These are phyloP conservation scores for Plutella xylostella DNA, from an alignment of 2,888 invertebrate genomes.

Conservation along the genomic window DNA sequence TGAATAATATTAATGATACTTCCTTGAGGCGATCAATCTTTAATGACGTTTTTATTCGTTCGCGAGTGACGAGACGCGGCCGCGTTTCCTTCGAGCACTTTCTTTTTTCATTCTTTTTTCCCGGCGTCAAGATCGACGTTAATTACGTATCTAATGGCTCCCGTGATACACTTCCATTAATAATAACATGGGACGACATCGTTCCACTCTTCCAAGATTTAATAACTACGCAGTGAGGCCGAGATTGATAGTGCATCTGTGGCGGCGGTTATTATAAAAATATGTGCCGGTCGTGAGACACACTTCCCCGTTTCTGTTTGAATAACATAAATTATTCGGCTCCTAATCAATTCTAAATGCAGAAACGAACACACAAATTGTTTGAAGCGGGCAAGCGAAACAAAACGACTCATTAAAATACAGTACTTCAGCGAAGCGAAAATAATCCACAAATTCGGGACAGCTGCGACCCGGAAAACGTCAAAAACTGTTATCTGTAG, in stretches of 20 bases:
- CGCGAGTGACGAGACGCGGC: conserved; percentile 44
- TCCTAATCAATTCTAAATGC: background rate
- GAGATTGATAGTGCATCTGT: conserved; percentile 64
- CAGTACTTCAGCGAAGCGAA: conserved; percentile 46
- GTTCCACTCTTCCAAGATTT: conserved; percentile 54
- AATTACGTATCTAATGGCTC: conserved; percentile 67
- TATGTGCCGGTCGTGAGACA: conserved; percentile 14
- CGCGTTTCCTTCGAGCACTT: conserved; percentile 35
- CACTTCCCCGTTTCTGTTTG: background rate
- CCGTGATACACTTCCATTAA: conserved; percentile 70
- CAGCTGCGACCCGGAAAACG: conserved; percentile 52
- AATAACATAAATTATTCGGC: background rate
- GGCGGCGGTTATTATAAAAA: conserved; percentile 49
- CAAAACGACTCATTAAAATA: conserved; percentile 54
- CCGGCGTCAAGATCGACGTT: conserved; percentile 52
- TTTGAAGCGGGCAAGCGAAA: conserved; percentile 40
- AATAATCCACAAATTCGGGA: conserved; percentile 49
- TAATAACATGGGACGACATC: conserved; percentile 54
- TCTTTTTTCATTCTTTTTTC: conserved; percentile 27
- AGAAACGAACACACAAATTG: conserved; percentile 23
- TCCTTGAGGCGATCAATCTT: conserved; percentile 63
- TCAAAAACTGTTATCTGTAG: conserved; percentile 51
- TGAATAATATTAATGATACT: conserved; percentile 70
- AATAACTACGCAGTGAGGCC: conserved; percentile 50
- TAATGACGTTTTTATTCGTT: conserved; percentile 67